Conservation (phyloP, 35 echinoderm and acorn worm genomes). For the Nesometra sesokonis region DNA sequence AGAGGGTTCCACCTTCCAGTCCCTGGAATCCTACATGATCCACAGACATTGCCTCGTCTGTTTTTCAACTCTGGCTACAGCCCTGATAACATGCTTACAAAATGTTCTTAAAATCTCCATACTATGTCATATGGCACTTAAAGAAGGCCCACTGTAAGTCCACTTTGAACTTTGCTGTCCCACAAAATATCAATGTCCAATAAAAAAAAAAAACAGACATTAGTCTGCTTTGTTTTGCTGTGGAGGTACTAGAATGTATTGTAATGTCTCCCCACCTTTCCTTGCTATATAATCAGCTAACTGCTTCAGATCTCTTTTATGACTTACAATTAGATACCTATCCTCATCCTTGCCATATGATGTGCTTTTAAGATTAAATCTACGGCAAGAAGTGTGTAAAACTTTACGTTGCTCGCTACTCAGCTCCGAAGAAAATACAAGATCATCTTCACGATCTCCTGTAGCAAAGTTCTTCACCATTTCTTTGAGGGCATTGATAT, state of each 20-base stretch:
- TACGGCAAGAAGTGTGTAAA: not conserved
- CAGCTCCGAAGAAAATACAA: slow-evolving; percentile 1
- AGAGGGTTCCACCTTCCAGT: too few relatives aligned
- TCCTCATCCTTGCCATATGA: not conserved
- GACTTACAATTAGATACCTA: not conserved
- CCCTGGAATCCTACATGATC: too few relatives aligned
- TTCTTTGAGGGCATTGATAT: not conserved
- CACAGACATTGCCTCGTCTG: too few relatives aligned
- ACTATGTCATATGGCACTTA: too few relatives aligned
- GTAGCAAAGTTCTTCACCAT: slow-evolving; percentile 8
- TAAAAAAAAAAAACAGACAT: too few relatives aligned
- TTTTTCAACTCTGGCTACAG: too few relatives aligned
- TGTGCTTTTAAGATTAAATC: not conserved
- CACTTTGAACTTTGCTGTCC: too few relatives aligned
- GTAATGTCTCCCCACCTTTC: not conserved
- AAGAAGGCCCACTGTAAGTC: too few relatives aligned
- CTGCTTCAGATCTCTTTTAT: not conserved
- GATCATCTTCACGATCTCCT: not conserved
- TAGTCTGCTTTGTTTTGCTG: not conserved
- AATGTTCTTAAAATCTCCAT: too few relatives aligned
- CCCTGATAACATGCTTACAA: too few relatives aligned
- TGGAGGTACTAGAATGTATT: not conserved
- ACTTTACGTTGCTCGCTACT: not conserved
- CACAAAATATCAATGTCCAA: too few relatives aligned
- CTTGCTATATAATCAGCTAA: not conserved